phyloP scores from a whole-genome alignment of 2,888 invertebrate genomes.

The Cantharis lateralis region DNA sequence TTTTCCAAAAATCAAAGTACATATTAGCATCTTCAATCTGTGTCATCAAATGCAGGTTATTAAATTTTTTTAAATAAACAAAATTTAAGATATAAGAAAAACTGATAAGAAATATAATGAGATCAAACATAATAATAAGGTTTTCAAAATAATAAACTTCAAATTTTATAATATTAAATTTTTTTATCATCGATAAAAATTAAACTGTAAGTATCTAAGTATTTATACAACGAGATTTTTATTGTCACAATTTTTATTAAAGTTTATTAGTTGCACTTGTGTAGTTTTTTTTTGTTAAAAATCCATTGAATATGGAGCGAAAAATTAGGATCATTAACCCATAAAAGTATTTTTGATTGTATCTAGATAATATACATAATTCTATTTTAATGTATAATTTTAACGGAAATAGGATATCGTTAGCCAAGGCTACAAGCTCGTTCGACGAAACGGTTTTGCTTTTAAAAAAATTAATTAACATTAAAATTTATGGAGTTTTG shows the following conservation, averaged over 20 bases:
- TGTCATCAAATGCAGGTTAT: background rate
- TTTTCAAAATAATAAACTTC: no score
- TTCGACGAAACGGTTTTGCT: background rate
- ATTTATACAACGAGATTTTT: background rate
- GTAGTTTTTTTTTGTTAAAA: background rate
- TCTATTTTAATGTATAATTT: background rate
- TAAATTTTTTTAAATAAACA: background rate
- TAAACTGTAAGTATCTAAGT: no score
- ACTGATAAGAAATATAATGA: no score
- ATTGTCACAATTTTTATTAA: background rate
- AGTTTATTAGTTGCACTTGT: background rate
- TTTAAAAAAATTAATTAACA: background rate
- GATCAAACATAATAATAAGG: no score
- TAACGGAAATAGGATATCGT: background rate
- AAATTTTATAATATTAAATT: no score
- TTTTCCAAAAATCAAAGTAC: background rate
- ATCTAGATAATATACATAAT: background rate
- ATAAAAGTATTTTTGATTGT: background rate
- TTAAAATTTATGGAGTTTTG: background rate
- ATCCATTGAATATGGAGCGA: background rate
- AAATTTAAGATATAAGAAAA: background rate
- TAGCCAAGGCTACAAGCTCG: background rate
- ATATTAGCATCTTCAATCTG: background rate
- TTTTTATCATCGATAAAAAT: no score
- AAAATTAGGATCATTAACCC: background rate